Evolutionary conservation across 2,888 invertebrate species (phyloP).

Genomic region (Yponomeuta malinellus): DNA sequence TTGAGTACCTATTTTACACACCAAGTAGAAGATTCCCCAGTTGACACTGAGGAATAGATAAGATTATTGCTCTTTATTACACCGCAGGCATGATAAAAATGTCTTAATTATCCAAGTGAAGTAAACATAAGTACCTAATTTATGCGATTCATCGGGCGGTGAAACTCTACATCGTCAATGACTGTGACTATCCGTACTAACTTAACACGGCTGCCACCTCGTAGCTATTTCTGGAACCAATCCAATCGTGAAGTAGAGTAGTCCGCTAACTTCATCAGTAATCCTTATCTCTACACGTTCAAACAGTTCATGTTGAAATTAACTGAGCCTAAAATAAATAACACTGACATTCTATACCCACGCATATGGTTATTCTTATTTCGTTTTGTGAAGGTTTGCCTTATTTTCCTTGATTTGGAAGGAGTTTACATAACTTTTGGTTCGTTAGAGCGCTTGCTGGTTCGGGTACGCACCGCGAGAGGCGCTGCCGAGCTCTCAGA

Average conservation of each 20-base stretch:
- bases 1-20: too few relatives aligned
- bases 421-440: neutral
- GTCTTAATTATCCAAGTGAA: too few relatives aligned
- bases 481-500: slow-evolving; percentile 7
- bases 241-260: neutral
- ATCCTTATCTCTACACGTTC: neutral
- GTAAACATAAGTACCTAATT: too few relatives aligned
- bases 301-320: neutral
- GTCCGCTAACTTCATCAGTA: neutral
- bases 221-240: neutral
- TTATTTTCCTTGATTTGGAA: neutral
- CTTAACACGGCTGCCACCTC: neutral
- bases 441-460: neutral
- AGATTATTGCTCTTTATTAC: too few relatives aligned
- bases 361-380: too few relatives aligned
- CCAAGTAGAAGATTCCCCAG: too few relatives aligned
- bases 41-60: too few relatives aligned
- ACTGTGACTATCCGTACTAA: neutral
- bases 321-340: too few relatives aligned
- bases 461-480: neutral
- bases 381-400: neutral
- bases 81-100: too few relatives aligned
- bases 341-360: too few relatives aligned
- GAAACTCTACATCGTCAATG: neutral
- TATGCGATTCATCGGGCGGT: neutral